phyloP scores from a whole-genome alignment of 2,888 invertebrate genomes.

The Leptinotarsa tumamoca region DNA sequence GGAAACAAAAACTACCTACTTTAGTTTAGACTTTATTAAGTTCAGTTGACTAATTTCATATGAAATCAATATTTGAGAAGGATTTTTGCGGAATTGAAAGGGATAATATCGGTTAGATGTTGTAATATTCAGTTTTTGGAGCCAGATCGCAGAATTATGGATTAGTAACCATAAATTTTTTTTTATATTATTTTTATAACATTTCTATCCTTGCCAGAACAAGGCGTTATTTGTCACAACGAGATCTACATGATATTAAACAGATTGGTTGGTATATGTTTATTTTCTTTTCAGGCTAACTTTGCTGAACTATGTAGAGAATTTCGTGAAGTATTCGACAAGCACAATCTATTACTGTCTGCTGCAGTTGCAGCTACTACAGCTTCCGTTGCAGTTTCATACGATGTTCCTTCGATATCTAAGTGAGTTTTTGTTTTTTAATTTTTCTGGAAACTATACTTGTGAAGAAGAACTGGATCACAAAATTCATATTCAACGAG shows the following conservation, averaged over 20 bases:
- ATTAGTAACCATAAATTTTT: neutral
- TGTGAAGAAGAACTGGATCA: too few relatives aligned
- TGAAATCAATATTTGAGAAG: too few relatives aligned
- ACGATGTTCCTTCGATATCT: slow-evolving; percentile 71
- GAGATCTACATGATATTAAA: too few relatives aligned
- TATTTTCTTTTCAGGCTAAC: slow-evolving; percentile 45
- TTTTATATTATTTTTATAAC: neutral
- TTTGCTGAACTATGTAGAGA: slow-evolving; percentile 68
- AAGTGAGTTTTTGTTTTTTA: slow-evolving; percentile 65
- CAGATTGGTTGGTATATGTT: too few relatives aligned
- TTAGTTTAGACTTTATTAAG: too few relatives aligned
- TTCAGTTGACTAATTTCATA: too few relatives aligned
- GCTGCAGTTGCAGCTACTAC: slow-evolving; percentile 73
- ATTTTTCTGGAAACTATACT: neutral
- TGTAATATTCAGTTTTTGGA: too few relatives aligned
- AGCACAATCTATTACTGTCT: slow-evolving; percentile 69
- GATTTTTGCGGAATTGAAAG: too few relatives aligned
- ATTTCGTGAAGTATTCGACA: slow-evolving; percentile 69
- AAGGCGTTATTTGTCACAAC: neutral
- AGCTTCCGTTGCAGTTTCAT: slow-evolving; percentile 69
- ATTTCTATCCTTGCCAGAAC: neutral
- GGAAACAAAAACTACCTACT: too few relatives aligned
- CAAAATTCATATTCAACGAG: too few relatives aligned
- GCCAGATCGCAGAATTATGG: too few relatives aligned
- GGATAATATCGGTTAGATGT: too few relatives aligned